Percentiles rank a stretch among this genome's conserved stretches.
These are phyloP conservation scores for Drosophila santomea DNA, from an alignment of 1,140 invertebrate genomes.

Conservation along the genomic window DNA sequence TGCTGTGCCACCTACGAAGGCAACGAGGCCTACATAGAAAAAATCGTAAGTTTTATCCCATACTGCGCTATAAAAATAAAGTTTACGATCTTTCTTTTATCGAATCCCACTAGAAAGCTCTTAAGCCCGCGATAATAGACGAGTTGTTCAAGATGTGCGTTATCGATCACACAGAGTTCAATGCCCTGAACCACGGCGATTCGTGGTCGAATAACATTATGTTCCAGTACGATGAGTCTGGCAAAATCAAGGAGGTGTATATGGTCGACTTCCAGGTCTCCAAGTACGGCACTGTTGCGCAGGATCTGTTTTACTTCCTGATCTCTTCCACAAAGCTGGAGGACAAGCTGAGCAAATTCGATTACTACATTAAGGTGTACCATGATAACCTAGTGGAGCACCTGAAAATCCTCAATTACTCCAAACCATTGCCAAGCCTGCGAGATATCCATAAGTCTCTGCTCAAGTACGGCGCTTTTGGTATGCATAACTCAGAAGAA, in stretches of 20 bases:
- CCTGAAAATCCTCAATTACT: slow-evolving; percentile 63
- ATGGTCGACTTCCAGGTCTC: slow-evolving; percentile 71
- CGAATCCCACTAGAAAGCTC: slow-evolving; percentile 28
- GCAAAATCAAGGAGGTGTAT: slow-evolving; percentile 77
- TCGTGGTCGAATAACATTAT: slow-evolving; percentile 86
- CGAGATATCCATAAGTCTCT: slow-evolving; percentile 61
- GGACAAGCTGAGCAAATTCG: slow-evolving; percentile 71
- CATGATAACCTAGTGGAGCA: slow-evolving; percentile 63
- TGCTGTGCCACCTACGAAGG: slow-evolving; percentile 48
- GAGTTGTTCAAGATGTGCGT: slow-evolving; percentile 36
- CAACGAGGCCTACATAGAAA: slow-evolving; percentile 54
- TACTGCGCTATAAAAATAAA: background rate
- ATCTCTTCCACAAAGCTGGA: slow-evolving; percentile 69
- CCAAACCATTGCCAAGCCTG: slow-evolving; percentile 56
- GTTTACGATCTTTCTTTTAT: too few species aligned
- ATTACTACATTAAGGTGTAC: slow-evolving; percentile 72
- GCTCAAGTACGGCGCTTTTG: slow-evolving; percentile 58
- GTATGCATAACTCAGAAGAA: slow-evolving; percentile 18
- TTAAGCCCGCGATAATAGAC: slow-evolving; percentile 30
- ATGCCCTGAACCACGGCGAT: slow-evolving; percentile 88
- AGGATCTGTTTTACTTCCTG: slow-evolving; percentile 69
- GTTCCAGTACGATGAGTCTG: slow-evolving; percentile 86
- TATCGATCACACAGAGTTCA: slow-evolving; percentile 85
- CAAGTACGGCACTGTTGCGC: slow-evolving; percentile 59
- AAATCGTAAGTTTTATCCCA: slow-evolving; percentile 38